Percentiles rank a stretch among this genome's conserved stretches.
Conservation (phyloP, 1,140 invertebrate species). For the Lysiphlebus fabarum region DNA sequence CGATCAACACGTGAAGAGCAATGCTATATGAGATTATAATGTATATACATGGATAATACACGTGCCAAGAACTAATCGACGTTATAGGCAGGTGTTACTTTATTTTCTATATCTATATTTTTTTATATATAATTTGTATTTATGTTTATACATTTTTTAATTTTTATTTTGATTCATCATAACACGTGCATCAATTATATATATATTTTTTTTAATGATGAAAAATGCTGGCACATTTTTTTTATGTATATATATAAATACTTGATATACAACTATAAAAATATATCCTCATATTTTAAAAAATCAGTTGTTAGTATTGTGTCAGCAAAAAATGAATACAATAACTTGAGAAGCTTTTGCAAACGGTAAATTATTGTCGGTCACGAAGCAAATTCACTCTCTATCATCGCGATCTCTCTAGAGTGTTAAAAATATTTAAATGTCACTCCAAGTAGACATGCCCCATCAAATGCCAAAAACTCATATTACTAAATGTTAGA, state of each 20-base stretch:
- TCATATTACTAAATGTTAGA: neutral
- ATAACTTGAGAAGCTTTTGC: slow-evolving; percentile 16
- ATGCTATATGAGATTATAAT: slow-evolving; percentile 5
- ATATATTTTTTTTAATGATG: neutral
- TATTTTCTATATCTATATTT: neutral
- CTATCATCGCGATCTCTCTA: slow-evolving; percentile 49
- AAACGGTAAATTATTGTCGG: slow-evolving; percentile 46
- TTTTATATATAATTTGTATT: neutral
- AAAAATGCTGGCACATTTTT: slow-evolving; percentile 17
- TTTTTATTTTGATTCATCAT: too few species aligned
- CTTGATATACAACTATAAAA: too few species aligned
- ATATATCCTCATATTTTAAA: slow-evolving; percentile 27
- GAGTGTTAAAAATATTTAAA: slow-evolving; percentile 52
- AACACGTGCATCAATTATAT: too few species aligned
- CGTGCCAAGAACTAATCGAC: slow-evolving; percentile 10
- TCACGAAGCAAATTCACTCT: slow-evolving; percentile 46
- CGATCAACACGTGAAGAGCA: slow-evolving; percentile 9
- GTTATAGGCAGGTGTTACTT: slow-evolving; percentile 12
- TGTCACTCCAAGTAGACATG: slow-evolving; percentile 21
- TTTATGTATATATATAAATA: too few species aligned
- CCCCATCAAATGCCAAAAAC: too few species aligned
- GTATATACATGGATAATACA: slow-evolving; percentile 3
- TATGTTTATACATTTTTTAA: neutral
- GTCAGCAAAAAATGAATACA: slow-evolving; percentile 28
- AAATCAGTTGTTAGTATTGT: slow-evolving; percentile 9